phyloP scores from a whole-genome alignment of 2,888 invertebrate species.

The Nemurella pictetii region DNA sequence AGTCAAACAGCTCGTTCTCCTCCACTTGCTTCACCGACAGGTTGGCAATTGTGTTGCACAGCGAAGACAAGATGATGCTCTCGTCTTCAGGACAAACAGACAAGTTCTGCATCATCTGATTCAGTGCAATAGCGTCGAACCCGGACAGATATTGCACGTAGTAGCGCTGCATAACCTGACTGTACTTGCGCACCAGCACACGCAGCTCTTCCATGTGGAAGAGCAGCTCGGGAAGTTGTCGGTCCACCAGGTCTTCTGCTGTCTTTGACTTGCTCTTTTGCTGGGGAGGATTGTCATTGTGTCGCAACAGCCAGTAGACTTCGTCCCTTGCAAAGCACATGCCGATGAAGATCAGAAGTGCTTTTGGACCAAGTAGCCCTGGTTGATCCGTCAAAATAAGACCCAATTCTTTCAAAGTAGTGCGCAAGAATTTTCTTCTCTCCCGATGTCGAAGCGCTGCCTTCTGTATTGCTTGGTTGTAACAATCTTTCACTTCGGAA shows the following conservation, averaged over 20 bases:
- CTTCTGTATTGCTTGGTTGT: slow-evolving; percentile 86
- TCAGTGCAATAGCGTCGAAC: slow-evolving; percentile 91
- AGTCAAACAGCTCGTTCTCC: slow-evolving; percentile 94
- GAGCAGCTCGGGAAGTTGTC: slow-evolving; percentile 93
- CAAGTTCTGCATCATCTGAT: slow-evolving; percentile 79
- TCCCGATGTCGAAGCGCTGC: slow-evolving; percentile 93
- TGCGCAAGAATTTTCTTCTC: slow-evolving; percentile 91
- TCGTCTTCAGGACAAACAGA: slow-evolving; percentile 92
- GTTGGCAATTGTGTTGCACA: slow-evolving; percentile 85
- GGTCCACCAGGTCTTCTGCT: slow-evolving; percentile 91
- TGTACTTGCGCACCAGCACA: slow-evolving; percentile 88
- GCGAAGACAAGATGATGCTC: slow-evolving; percentile 87
- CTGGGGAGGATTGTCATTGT: slow-evolving; percentile 92
- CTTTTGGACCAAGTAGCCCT: slow-evolving; percentile 95
- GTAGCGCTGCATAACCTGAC: slow-evolving; percentile 95
- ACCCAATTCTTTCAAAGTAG: slow-evolving; percentile 92
- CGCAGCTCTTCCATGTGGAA: slow-evolving; percentile 98
- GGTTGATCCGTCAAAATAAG: slow-evolving; percentile 97
- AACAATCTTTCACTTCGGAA: slow-evolving; percentile 94
- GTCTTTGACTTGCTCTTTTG: slow-evolving; percentile 84
- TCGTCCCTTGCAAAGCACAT: slow-evolving; percentile 95
- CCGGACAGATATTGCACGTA: slow-evolving; percentile 96
- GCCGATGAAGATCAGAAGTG: slow-evolving; percentile 94
- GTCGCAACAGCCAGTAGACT: slow-evolving; percentile 93
- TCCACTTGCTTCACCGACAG: slow-evolving; percentile 93